Evolutionary conservation across 2,888 invertebrate genomes (phyloP).

Genomic region (Tholera decimalis): DNA sequence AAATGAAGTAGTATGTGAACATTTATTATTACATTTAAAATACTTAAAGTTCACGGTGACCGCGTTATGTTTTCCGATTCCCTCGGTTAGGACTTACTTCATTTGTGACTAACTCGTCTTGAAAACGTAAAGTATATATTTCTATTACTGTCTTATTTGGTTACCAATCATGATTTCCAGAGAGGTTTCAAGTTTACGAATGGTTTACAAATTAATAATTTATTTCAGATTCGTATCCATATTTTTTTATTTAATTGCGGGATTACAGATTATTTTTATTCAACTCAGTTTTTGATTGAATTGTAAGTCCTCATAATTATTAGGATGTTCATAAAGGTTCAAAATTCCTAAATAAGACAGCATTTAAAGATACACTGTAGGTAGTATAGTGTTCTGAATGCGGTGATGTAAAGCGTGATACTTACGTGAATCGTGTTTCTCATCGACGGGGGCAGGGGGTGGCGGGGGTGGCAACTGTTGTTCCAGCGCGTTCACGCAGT

Average conservation of each 20-base stretch:
- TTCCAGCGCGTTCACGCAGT: slow-evolving; percentile 98
- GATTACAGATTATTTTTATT: too few species aligned
- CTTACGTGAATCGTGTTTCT: slow-evolving; percentile 90
- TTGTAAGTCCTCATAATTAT: not conserved
- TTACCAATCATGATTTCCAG: not conserved
- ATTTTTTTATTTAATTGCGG: too few species aligned
- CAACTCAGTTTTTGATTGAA: not conserved
- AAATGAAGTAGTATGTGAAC: slow-evolving; percentile 4
- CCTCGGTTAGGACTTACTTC: not conserved
- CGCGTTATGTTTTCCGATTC: not conserved
- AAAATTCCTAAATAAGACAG: slow-evolving; percentile 8
- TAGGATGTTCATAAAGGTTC: not conserved
- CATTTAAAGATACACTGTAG: slow-evolving; percentile 1
- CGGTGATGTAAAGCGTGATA: slow-evolving; percentile 62
- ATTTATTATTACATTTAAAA: not conserved
- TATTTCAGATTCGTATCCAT: too few species aligned
- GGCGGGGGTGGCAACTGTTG: slow-evolving; percentile 95
- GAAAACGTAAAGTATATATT: not conserved
- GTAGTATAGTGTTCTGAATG: slow-evolving; percentile 50
- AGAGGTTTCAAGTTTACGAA: not conserved
- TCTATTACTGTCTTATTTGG: slow-evolving; percentile 14
- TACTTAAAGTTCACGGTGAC: not conserved
- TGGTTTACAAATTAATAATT: too few species aligned
- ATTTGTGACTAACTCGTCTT: slow-evolving; percentile 17
- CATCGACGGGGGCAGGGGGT: slow-evolving; percentile 87